Base-by-base conservation (phyloP, 2,113 vertebrate species). In the Sphyrna mokarran region DNA sequence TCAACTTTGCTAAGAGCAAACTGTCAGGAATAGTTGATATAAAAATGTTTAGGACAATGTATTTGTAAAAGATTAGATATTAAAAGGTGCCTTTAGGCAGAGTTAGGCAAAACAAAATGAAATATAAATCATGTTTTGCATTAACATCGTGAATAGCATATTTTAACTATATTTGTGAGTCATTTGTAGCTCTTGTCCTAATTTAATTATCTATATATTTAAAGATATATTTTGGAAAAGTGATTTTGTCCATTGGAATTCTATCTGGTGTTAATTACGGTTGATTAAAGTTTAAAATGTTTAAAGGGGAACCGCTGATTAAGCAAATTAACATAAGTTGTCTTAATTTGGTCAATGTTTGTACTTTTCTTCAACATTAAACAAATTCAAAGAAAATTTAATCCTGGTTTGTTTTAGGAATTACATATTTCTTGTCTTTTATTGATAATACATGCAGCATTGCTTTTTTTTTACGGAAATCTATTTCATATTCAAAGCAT, bases 121-220 rank as follows among this genome's bases (percentile, higher is more conserved):
- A 83, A 83, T 83, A 90, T 90, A 16, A 90, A 90, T 93, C 89
- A 37, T 66, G 20, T 93, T 93, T 18, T 29, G 29, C 54, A 7
- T 13, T 58, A n/a, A 20, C 29, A 18, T 63, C n/a, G 86, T 91
- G 29, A 63, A 63, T n/a, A 91, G 1, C 2, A 58, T n/a, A 63
- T 91, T 91, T 93, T 68, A 93, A 40, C 68, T 68, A 40, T 10
- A 20, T 93, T 93, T 93, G 33, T 93, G 14, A 93, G n/a, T 93
- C 6, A 66, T 93, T 93, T 66, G 66, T 18, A 37, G 10, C 40
- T 33, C 16, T 37, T 66, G 61, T 5, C 16, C 4, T 2, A 18
- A 93, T 66, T 63, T 66, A 63, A n/a, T n/a, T 63, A n/a, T 63
- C 20, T 93, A 37, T 16, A 91, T 66, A 63, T 68, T 68, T 68